These are phyloP conservation scores for Paragorgia papillata DNA, from an alignment of 92 coral and sea anemone genomes.

Conservation along the genomic window DNA sequence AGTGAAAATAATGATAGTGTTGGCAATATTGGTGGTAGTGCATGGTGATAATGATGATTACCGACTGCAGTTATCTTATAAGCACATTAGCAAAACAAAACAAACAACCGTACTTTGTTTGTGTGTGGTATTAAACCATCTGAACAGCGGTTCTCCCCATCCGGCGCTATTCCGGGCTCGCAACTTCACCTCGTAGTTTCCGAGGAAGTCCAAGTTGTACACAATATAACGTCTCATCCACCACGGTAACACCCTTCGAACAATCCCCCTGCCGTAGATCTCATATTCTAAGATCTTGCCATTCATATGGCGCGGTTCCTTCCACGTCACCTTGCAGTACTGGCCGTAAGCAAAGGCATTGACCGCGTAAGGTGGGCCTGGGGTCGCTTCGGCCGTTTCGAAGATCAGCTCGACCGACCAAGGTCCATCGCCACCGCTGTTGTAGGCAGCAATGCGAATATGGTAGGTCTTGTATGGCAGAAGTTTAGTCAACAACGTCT, in stretches of 20 bases:
- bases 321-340: constrained; percentile 33
- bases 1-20: no score
- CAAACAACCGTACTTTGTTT: background rate
- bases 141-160: constrained; percentile 32
- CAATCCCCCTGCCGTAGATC: constrained; percentile 1
- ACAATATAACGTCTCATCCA: constrained; percentile 41
- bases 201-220: background rate
- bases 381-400: constrained; percentile 13
- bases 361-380: constrained; percentile 31
- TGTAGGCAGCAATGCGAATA: constrained; percentile 33
- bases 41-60: no score
- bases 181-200: constrained; percentile 20
- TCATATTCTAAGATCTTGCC: constrained; percentile 26
- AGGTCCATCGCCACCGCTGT: constrained; percentile 38
- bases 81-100: no score
- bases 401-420: constrained; percentile 13
- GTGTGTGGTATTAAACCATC: constrained; percentile 22
- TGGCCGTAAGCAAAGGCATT: constrained; percentile 3
- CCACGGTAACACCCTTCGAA: constrained; percentile 9
- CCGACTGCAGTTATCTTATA: no score
- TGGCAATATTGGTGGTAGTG: no score
- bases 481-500: constrained; percentile 15
- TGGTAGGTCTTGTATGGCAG: constrained; percentile 32
- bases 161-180: constrained; percentile 16
- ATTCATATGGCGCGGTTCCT: constrained; percentile 34